Percentiles rank a stretch among this genome's conserved stretches.
These are phyloP conservation scores for Drosophila punjabiensis DNA, from an alignment of 1,140 invertebrate genomes.

Conservation along the genomic window DNA sequence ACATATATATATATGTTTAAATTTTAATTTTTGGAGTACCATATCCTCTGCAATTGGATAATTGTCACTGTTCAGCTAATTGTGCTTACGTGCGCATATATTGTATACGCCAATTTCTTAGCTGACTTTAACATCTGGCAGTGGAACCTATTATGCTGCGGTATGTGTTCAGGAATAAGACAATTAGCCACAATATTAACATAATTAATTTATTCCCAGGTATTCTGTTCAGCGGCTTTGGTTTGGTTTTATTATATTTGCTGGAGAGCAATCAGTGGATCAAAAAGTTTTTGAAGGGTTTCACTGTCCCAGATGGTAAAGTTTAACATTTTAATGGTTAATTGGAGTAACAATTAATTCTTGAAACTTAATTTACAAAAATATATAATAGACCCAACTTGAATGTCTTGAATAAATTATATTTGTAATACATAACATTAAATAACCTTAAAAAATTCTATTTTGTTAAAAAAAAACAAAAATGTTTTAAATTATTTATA, in stretches of 20 bases:
- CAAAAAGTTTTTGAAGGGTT: not conserved
- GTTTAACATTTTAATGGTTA: not conserved
- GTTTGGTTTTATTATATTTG: slow-evolving; percentile 1
- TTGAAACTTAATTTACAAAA: not conserved
- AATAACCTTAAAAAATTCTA: too few species aligned
- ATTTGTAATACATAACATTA: too few species aligned
- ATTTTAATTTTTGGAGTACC: not conserved
- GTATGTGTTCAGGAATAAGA: not conserved
- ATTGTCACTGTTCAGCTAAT: slow-evolving; percentile 14
- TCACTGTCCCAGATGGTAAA: not conserved
- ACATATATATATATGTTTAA: not conserved
- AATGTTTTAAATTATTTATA: too few species aligned
- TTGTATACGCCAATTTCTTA: not conserved
- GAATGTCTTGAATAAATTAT: too few species aligned
- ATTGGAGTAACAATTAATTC: not conserved
- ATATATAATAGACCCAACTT: not conserved
- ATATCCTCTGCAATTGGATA: slow-evolving; percentile 12
- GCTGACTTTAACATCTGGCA: not conserved
- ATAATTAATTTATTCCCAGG: not conserved
- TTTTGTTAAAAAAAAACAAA: too few species aligned
- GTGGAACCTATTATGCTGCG: not conserved
- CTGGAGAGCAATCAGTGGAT: not conserved
- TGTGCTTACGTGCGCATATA: not conserved
- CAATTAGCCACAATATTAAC: not conserved
- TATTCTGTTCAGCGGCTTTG: not conserved